Percentiles rank a stretch among this genome's conserved stretches.
Conservation (phyloP, 2,113 vertebrate species). For the Antechinus stuartii region DNA sequence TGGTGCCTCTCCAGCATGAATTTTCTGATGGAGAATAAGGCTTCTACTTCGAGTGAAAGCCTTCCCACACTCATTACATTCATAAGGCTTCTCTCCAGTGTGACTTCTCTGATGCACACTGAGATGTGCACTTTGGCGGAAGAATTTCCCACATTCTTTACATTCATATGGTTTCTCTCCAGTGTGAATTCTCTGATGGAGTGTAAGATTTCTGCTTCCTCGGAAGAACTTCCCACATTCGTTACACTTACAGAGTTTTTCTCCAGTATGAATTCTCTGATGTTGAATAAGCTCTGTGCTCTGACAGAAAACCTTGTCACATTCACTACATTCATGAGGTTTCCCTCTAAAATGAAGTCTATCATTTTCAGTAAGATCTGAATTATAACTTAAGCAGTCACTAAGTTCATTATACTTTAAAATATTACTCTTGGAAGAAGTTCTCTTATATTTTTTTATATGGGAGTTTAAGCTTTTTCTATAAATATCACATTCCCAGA, state of each 20-base stretch:
- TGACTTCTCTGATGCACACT: constrained; percentile 38
- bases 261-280: constrained; percentile 57
- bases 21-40: constrained; percentile 22
- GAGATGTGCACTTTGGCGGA: constrained; percentile 59
- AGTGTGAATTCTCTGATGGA: constrained; percentile 63
- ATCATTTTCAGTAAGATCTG: neutral
- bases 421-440: neutral
- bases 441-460: neutral
- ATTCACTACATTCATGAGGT: constrained; percentile 55
- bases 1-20: neutral
- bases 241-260: constrained; percentile 66
- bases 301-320: constrained; percentile 55
- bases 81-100: no score
- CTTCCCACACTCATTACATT: constrained; percentile 29
- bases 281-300: constrained; percentile 26
- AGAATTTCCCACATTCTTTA: constrained; percentile 61
- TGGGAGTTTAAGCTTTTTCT: neutral
- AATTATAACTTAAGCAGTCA: neutral
- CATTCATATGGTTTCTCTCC: constrained; percentile 63
- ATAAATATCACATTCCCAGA: neutral
- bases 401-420: neutral
- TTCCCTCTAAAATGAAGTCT: constrained; percentile 41
- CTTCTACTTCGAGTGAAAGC: constrained; percentile 3
- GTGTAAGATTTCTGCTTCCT: constrained; percentile 71
- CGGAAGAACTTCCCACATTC: constrained; percentile 74